Evolutionary conservation across 2,888 invertebrate genomes (phyloP).

Genomic region (Ophraella communa): DNA sequence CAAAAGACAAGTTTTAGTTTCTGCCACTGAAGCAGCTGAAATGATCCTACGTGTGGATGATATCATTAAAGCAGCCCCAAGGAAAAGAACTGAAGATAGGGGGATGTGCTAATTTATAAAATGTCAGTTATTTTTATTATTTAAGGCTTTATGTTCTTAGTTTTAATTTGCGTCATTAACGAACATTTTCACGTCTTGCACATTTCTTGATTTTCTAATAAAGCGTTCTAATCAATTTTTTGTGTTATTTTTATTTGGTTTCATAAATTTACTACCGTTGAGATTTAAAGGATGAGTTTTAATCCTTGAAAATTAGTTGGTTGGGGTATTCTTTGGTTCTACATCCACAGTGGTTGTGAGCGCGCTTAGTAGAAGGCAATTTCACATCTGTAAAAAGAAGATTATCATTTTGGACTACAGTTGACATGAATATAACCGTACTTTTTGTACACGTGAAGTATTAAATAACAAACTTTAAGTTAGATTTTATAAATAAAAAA

Average conservation of each 20-base stretch:
- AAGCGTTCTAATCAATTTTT: constrained; percentile 6
- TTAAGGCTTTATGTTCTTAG: constrained; percentile 32
- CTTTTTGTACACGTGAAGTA: constrained; percentile 18
- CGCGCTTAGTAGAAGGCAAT: too few relatives aligned
- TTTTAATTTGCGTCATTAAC: constrained; percentile 27
- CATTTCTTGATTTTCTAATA: constrained; percentile 31
- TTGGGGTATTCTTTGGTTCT: too few relatives aligned
- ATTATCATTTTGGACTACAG: background rate
- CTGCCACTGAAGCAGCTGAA: constrained; percentile 97
- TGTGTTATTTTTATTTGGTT: background rate
- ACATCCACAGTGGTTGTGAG: too few relatives aligned
- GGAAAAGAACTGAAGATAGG: constrained; percentile 85
- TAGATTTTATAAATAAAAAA: constrained; percentile 26
- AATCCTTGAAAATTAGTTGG: too few relatives aligned
- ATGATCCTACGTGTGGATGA: constrained; percentile 98
- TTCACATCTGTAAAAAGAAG: too few relatives aligned
- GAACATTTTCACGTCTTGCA: constrained; percentile 27
- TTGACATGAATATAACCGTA: constrained; percentile 10
- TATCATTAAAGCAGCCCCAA: constrained; percentile 91
- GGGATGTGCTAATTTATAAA: constrained; percentile 74
- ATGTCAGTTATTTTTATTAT: constrained; percentile 20
- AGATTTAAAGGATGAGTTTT: too few relatives aligned
- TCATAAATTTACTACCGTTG: too few relatives aligned
- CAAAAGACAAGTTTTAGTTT: constrained; percentile 92
- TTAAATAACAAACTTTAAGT: background rate